These are phyloP conservation scores for Teleopsis dalmanni DNA, from an alignment of 1,140 invertebrate species.

Conservation along the genomic window DNA sequence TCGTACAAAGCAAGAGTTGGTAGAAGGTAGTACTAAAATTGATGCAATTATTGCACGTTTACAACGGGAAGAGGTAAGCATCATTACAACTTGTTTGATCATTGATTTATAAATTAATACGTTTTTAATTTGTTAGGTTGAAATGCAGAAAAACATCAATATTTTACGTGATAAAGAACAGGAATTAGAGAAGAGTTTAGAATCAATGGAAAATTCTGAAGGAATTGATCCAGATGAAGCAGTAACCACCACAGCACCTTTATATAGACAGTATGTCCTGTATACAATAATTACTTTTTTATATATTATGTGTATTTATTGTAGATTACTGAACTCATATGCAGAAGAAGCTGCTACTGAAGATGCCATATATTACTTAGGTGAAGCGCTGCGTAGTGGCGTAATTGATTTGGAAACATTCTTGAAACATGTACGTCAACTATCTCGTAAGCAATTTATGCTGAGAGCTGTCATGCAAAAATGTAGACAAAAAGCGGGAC, in stretches of 20 bases:
- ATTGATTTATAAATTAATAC: not conserved
- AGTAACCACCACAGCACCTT: constrained; percentile 89
- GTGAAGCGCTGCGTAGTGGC: constrained; percentile 86
- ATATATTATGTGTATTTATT: constrained; percentile 20
- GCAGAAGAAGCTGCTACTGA: constrained; percentile 96
- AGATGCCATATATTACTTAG: constrained; percentile 97
- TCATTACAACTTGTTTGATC: not conserved
- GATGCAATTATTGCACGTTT: constrained; percentile 73
- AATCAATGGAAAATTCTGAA: constrained; percentile 68
- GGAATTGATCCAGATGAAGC: constrained; percentile 92
- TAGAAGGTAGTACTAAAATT: constrained; percentile 75
- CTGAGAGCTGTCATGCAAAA: constrained; percentile 91
- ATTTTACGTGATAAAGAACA: constrained; percentile 77
- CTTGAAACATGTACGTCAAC: constrained; percentile 89
- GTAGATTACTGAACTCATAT: constrained; percentile 85
- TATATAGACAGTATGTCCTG: constrained; percentile 82
- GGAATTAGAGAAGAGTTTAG: constrained; percentile 75
- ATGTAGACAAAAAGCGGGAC: constrained; percentile 90
- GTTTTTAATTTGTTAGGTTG: constrained; percentile 45
- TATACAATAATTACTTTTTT: not conserved
- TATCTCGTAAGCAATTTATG: constrained; percentile 94
- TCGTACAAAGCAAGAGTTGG: constrained; percentile 81
- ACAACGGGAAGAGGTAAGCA: constrained; percentile 68
- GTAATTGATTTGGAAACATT: constrained; percentile 95
- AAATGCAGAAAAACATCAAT: constrained; percentile 77